phyloP scores from a whole-genome alignment of 2,113 vertebrate genomes.

The Lepisosteus osseus region DNA sequence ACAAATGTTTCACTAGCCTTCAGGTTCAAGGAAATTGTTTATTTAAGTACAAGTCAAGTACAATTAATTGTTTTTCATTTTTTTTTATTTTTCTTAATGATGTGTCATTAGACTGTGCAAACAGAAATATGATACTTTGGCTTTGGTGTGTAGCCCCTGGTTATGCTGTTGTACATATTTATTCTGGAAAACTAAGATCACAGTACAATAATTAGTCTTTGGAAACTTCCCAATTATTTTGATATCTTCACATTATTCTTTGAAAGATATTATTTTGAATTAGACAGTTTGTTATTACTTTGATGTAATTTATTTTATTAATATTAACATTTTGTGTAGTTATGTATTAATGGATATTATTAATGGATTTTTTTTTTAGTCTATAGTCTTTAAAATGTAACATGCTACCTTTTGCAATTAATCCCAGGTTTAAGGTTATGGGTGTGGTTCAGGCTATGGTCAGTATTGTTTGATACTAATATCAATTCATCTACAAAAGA shows the following conservation, averaged over 20 bases:
- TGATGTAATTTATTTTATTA: too few species aligned
- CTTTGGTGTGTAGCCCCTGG: neutral
- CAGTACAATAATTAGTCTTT: neutral
- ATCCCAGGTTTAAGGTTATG: too few species aligned
- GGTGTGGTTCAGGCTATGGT: too few species aligned
- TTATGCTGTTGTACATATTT: neutral
- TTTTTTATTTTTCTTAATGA: neutral
- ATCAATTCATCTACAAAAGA: too few species aligned
- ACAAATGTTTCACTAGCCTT: neutral
- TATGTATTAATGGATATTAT: too few species aligned
- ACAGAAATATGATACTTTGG: neutral
- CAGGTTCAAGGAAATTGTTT: neutral
- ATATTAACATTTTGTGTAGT: too few species aligned
- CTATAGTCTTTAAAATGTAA: too few species aligned
- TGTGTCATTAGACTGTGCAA: neutral
- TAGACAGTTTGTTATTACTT: too few species aligned
- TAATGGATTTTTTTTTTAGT: too few species aligned
- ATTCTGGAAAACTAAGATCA: neutral
- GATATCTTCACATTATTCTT: neutral
- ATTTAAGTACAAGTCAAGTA: neutral
- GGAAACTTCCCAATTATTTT: neutral
- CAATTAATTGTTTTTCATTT: slow-evolving; percentile 1
- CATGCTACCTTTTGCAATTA: too few species aligned
- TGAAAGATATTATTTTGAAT: too few species aligned
- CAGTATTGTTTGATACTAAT: too few species aligned